phyloP scores from a whole-genome alignment of 2,113 vertebrate species.

The Ahaetulla prasina region DNA sequence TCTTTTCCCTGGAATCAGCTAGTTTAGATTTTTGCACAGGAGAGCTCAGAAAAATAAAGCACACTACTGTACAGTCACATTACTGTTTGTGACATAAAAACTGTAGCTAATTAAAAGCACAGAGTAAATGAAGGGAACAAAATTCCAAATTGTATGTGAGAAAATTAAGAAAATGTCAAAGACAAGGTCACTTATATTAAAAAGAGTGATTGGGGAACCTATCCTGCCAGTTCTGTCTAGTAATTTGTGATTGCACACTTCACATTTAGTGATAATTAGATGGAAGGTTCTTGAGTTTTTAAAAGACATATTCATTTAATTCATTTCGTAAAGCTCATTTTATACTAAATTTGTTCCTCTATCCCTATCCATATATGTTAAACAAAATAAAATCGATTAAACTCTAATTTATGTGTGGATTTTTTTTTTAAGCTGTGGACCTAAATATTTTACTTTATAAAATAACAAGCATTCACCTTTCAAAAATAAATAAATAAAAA shows the following conservation, averaged over 20 bases:
- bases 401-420: not conserved
- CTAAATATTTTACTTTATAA: not conserved
- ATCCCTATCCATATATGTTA: not conserved
- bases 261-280: slow-evolving; percentile 55
- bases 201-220: slow-evolving; percentile 2
- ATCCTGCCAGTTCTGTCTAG: slow-evolving; percentile 58
- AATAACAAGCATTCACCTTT: accelerated
- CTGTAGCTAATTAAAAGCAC: slow-evolving; percentile 57
- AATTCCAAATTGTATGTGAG: slow-evolving; percentile 61
- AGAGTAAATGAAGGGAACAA: slow-evolving; percentile 56
- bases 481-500: slow-evolving; percentile 26
- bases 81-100: not conserved
- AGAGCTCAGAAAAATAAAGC: not conserved
- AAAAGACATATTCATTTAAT: slow-evolving; percentile 16
- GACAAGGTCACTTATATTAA: slow-evolving; percentile 41
- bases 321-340: slow-evolving; percentile 37
- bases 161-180: slow-evolving; percentile 63
- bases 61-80: not conserved
- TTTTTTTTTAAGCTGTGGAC: not conserved
- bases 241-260: slow-evolving; percentile 56
- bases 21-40: not conserved
- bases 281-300: slow-evolving; percentile 37
- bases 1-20: not conserved
- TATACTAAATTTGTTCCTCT: slow-evolving; percentile 16
- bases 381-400: not conserved